Percentiles rank a stretch among this genome's conserved stretches.
Evolutionary conservation across 2,113 vertebrate genomes (phyloP).

Genomic region (Coregonus clupeaformis): DNA sequence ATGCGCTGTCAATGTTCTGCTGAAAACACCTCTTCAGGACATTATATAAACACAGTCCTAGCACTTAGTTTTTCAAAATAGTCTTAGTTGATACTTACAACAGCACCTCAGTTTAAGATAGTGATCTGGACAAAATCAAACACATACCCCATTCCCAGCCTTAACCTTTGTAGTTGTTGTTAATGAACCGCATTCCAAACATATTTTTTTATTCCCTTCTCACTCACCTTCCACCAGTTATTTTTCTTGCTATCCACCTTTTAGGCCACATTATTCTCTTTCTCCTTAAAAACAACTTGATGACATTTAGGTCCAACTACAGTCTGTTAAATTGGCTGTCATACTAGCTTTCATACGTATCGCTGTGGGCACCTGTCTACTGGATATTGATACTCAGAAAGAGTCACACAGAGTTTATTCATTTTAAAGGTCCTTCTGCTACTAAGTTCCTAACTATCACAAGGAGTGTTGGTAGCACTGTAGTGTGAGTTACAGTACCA

Average conservation of each 20-base stretch:
- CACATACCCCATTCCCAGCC: not conserved
- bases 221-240: not conserved
- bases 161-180: slow-evolving; percentile 4
- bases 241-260: slow-evolving; percentile 16
- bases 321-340: slow-evolving; percentile 42
- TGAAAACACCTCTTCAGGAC: not conserved
- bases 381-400: slow-evolving; percentile 51
- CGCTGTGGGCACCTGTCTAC: slow-evolving; percentile 49
- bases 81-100: slow-evolving; percentile 13
- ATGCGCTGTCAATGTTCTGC: not conserved
- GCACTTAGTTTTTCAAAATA: slow-evolving; percentile 17
- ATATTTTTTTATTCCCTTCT: not conserved
- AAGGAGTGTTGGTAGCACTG: not conserved
- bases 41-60: slow-evolving; percentile 1
- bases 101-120: not conserved
- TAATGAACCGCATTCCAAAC: not conserved
- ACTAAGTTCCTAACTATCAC: slow-evolving; percentile 15
- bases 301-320: slow-evolving; percentile 37
- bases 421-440: slow-evolving; percentile 38
- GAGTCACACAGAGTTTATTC: slow-evolving; percentile 42
- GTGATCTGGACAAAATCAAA: slow-evolving; percentile 17
- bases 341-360: slow-evolving; percentile 45
- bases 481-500: too few relatives aligned
- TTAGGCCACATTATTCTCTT: not conserved
- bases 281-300: slow-evolving; percentile 31